These are phyloP conservation scores for Laspeyria flexula DNA, from an alignment of 2,888 invertebrate species.

Conservation along the genomic window DNA sequence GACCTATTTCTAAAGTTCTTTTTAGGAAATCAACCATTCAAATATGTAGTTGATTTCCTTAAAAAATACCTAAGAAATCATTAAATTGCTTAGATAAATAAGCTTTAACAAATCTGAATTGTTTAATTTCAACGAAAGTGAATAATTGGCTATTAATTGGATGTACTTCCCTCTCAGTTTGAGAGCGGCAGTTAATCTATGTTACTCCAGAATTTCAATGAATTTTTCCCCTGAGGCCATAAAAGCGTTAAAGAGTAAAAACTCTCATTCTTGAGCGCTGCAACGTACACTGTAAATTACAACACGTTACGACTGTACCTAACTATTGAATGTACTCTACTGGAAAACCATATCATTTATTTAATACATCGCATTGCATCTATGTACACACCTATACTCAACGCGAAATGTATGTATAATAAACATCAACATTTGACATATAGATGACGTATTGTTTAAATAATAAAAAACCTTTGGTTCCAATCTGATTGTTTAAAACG, in stretches of 20 bases:
- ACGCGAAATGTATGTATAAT: too few relatives aligned
- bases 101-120: background rate
- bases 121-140: slow-evolving; percentile 6
- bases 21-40: too few relatives aligned
- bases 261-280: slow-evolving; percentile 38
- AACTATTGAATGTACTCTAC: slow-evolving; percentile 31
- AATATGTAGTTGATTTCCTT: too few relatives aligned
- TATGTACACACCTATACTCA: too few relatives aligned
- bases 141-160: slow-evolving; percentile 12
- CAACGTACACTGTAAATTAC: slow-evolving; percentile 37
- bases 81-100: background rate
- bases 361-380: background rate
- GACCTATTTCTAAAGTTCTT: too few relatives aligned
- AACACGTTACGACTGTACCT: slow-evolving; percentile 32
- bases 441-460: too few relatives aligned
- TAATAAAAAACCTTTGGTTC: too few relatives aligned
- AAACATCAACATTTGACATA: too few relatives aligned
- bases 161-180: slow-evolving; percentile 29
- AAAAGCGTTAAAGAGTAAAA: slow-evolving; percentile 39
- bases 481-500: too few relatives aligned
- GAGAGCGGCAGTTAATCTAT: slow-evolving; percentile 32
- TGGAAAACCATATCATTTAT: slow-evolving; percentile 16
- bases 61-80: too few relatives aligned
- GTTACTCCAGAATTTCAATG: slow-evolving; percentile 36
- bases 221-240: slow-evolving; percentile 41